Evolutionary conservation across 2,888 invertebrate species (phyloP), one percentile per base, ranked within the genome.

Genomic region (Amphipoea lucens): DNA sequence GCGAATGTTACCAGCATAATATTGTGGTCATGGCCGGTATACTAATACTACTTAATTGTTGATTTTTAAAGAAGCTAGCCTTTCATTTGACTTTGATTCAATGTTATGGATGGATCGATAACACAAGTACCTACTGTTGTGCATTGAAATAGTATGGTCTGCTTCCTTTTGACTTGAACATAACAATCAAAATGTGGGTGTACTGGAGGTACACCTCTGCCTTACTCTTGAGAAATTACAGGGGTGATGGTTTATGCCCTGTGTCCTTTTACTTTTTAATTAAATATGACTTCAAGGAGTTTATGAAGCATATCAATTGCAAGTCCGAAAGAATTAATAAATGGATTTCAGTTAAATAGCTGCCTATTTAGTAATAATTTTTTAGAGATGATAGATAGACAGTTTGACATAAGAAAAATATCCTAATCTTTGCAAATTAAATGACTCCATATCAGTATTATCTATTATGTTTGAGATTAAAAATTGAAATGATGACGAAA

Each of bases 401-500:
- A 54, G 2, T 54, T 36, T n/a, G 36, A 40, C 9, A 9, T 17
- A 54, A 5, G 54, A 54, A 70, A 70, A 69, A 51, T 40, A 54
- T 54, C 2, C 1, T 62, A 14, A 36, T n/a, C n/a, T 54, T 11
- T n/a, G 54, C 4, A n/a, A 14, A 60, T 12, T 7, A 7, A 17
- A 4, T 45, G 36, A 4, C 7, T 29, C 0, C 6, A 68, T 42
- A 57, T 48, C 20, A 79, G 20, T 11, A 7, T 29, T 4, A 9
- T n/a, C n/a, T n/a, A n/a, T n/a, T 69, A 40, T 29, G n/a, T 40
- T 48, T 48, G 2, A 69, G 23, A 62, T 23, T 36, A 14, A 17
- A 36, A 4, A 14, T 5, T 60, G 2, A 1, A 17, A 40, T 42
- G 14, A 68, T 76, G 82, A 82, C 70, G 78, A 82, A 82, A 78